These are phyloP conservation scores for Heteropelma amictum DNA, from an alignment of 2,888 invertebrate genomes.

Conservation along the genomic window DNA sequence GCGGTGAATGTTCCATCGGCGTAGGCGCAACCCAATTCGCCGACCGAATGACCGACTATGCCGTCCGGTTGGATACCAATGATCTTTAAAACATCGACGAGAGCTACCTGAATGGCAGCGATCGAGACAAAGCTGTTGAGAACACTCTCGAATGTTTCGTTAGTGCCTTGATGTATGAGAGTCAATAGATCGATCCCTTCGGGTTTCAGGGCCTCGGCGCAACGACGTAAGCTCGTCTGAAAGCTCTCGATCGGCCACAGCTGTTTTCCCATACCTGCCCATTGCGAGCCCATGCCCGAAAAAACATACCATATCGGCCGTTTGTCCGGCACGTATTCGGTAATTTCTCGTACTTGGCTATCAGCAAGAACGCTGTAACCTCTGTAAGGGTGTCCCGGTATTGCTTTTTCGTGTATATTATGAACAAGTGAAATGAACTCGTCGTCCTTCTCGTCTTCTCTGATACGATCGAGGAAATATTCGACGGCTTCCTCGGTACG, in stretches of 20 bases:
- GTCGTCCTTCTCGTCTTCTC: constrained; percentile 81
- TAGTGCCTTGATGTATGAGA: constrained; percentile 87
- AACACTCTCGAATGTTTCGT: constrained; percentile 90
- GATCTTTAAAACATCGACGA: constrained; percentile 91
- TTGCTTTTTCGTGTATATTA: constrained; percentile 84
- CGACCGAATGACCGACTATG: constrained; percentile 97
- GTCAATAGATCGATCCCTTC: constrained; percentile 91
- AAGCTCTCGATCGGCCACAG: constrained; percentile 91
- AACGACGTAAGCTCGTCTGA: constrained; percentile 86
- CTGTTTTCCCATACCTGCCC: constrained; percentile 96
- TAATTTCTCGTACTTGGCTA: constrained; percentile 79
- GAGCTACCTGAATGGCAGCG: constrained; percentile 96
- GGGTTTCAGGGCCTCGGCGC: constrained; percentile 87
- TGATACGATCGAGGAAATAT: constrained; percentile 82
- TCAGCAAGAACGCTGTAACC: constrained; percentile 88
- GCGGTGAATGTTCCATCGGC: constrained; percentile 97
- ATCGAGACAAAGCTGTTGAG: constrained; percentile 95
- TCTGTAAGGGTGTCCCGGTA: constrained; percentile 88
- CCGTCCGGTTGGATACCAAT: constrained; percentile 93
- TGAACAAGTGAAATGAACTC: constrained; percentile 89
- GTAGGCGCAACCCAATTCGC: constrained; percentile 95
- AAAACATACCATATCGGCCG: constrained; percentile 96
- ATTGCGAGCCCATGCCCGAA: constrained; percentile 99
- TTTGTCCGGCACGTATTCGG: constrained; percentile 79
- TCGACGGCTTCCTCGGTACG: constrained; percentile 90